Conservation (phyloP, 2,113 vertebrate species). For the Hyaena hyaena region DNA sequence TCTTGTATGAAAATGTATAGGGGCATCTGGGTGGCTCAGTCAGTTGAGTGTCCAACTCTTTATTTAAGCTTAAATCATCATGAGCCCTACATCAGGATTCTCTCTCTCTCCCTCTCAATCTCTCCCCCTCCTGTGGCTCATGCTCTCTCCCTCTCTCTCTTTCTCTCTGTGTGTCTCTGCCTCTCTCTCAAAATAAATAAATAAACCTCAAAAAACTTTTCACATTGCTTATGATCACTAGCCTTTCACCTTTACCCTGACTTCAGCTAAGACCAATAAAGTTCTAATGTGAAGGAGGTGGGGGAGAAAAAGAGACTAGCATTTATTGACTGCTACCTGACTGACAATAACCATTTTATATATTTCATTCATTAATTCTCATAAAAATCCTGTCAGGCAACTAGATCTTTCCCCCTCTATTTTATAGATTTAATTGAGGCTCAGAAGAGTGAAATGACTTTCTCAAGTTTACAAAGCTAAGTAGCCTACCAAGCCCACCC, state of each 20-base stretch:
- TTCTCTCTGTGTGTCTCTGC: too few relatives aligned
- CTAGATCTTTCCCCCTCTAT: neutral
- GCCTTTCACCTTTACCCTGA: neutral
- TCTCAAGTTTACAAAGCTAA: slow-evolving; percentile 26
- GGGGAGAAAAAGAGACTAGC: neutral
- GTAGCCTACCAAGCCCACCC: neutral
- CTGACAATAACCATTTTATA: neutral
- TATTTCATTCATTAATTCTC: neutral
- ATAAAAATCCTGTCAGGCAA: neutral
- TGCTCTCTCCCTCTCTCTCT: too few relatives aligned
- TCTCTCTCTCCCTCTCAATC: too few relatives aligned
- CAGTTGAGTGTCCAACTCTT: too few relatives aligned
- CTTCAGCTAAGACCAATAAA: neutral
- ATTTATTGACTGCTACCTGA: neutral
- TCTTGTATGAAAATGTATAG: neutral
- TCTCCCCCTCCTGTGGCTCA: too few relatives aligned
- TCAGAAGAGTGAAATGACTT: neutral
- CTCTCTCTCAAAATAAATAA: too few relatives aligned
- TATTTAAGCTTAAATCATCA: too few relatives aligned
- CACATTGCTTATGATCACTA: neutral
- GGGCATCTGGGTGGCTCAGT: too few relatives aligned
- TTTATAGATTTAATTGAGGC: slow-evolving; percentile 13
- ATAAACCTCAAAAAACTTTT: too few relatives aligned
- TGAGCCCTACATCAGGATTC: too few relatives aligned
- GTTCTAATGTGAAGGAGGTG: neutral